Base-by-base conservation (phyloP, 2,888 invertebrate genomes). In the Rhogogaster chlorosoma region DNA sequence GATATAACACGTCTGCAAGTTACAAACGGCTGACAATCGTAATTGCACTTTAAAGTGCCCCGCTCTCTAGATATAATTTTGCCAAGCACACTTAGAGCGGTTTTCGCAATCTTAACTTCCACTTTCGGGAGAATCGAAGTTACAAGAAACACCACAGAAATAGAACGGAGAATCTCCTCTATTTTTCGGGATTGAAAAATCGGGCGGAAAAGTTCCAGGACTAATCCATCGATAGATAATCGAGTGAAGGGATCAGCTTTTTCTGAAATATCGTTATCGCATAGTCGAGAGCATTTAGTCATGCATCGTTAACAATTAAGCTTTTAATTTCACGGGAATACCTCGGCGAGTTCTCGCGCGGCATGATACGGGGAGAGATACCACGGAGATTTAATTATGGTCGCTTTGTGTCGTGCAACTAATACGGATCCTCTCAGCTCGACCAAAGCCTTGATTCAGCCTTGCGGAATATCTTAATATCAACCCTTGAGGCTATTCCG, bases 381-480 rank as follows among this genome's bases (percentile, higher is more conserved):
- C 75, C 77, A 83, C 70, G 57, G 73, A 87, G 84, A 86, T 88
- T 88, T 88, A 88, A 88, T 88, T 87, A 87, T 84, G 86, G 70
- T 71, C 15, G 85, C 77, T 84, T 77, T 77, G 61, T 42, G 75
- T 61, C 57, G 61, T 53, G 29, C 42, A 15, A 38, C 38, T 29
- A 78, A 22, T 38, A 22, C n/a, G 61, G 22, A 36, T 57, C 80
- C 38, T 38, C 36, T 80, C 36, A 53, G 26, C 77, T 32, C 45
- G 10, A 77, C 53, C 57, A 29, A 32, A 85, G 73, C 86, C 87
- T 88, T 87, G 88, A 89, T 89, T 88, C 88, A 88, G 85, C 86
- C 86, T 49, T 26, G 73, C 12, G 84, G 86, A 85, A 89, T 87
- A 86, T 88, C 88, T 89, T 88, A 87, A 88, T 88, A 87, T 84